Base-by-base conservation (phyloP, 2,888 invertebrate species). In the Axea sp. region DNA sequence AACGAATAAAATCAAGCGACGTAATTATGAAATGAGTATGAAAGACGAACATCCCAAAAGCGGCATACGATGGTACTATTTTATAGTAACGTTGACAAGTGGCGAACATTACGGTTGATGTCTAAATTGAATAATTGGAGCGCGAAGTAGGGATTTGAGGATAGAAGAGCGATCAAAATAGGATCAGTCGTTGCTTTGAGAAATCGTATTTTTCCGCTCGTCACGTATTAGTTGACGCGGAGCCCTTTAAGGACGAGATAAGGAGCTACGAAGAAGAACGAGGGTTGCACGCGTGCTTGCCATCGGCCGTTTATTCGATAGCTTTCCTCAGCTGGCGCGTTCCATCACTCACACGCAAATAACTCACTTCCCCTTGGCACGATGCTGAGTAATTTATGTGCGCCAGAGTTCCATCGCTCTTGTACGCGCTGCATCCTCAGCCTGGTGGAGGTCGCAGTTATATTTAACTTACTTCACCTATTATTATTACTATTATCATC, bases 281-380 rank as follows among this genome's bases (percentile, higher is more conserved):
- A 60, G 49, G 76, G 77, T 76, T 72, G 76, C 77, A 73, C 75
- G 75, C 76, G 72, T 71, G 77, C 77, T 73, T 69, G 67, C 76
- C 62, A 69, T 67, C 73, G 75, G 73, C 76, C 81, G 76, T 82
- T 82, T 80, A 78, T 74, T 77, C 80, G 75, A 79, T 78, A 80
- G 78, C 82, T 82, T 82, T 83, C 81, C 82, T 83, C 86, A 87
- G 86, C 86, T 86, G 87, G 84, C 84, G 82, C 85, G 84, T 84
- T 86, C 86, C 85, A 84, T 87, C 87, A 87, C 84, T 86, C 86
- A 84, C 85, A 83, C 87, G 85, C 85, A 86, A 87, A 87, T 87
- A 87, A 87, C 87, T 87, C 86, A 85, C 83, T 85, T 85, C 85
- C 82, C 82, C 83, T 80, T 76, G 76, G 79, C 73, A 77, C 79